Percentiles rank a stretch among this genome's conserved stretches.
Conservation (phyloP, 1,140 invertebrate species). For the Epicauta chinensis region DNA sequence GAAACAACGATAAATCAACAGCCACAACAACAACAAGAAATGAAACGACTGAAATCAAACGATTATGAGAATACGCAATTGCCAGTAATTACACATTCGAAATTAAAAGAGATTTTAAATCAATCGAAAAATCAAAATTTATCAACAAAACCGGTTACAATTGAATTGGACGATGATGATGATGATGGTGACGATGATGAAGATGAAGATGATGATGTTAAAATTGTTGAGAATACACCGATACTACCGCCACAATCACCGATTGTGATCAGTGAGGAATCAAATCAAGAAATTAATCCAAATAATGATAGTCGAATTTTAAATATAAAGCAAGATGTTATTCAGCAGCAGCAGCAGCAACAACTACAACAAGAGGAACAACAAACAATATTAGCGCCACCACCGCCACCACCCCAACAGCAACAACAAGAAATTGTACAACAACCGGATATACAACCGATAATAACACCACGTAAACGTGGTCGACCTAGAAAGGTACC, state of each 20-base stretch:
- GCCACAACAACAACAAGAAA: background rate
- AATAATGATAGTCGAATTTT: too few relatives aligned
- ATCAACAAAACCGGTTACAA: background rate
- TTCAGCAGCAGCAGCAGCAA: slow-evolving; percentile 3
- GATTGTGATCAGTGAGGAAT: slow-evolving; percentile 28
- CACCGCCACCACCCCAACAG: background rate
- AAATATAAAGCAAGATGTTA: too few relatives aligned
- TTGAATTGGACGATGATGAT: slow-evolving; percentile 1
- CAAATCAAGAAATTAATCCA: slow-evolving; percentile 23
- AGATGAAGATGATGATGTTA: slow-evolving; percentile 16
- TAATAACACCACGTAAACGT: slow-evolving; percentile 18
- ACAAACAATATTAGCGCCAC: background rate
- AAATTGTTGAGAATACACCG: slow-evolving; percentile 18
- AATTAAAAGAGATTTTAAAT: slow-evolving; percentile 18
- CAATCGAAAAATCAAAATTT: slow-evolving; percentile 1
- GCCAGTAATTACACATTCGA: slow-evolving; percentile 4
- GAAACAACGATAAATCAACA: background rate
- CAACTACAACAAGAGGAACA: background rate
- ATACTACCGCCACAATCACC: slow-evolving; percentile 3
- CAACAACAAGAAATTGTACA: background rate
- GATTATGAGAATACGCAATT: background rate
- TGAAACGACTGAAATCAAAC: background rate
- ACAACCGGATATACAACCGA: background rate
- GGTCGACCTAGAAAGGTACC: slow-evolving; percentile 30
- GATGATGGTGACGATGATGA: slow-evolving; percentile 5